A percentile compares a stretch with the other conserved stretches of the same genome.
Evolutionary conservation across 1,140 invertebrate species (phyloP).

Genomic region (Paramacrobiotus metropolitanus): DNA sequence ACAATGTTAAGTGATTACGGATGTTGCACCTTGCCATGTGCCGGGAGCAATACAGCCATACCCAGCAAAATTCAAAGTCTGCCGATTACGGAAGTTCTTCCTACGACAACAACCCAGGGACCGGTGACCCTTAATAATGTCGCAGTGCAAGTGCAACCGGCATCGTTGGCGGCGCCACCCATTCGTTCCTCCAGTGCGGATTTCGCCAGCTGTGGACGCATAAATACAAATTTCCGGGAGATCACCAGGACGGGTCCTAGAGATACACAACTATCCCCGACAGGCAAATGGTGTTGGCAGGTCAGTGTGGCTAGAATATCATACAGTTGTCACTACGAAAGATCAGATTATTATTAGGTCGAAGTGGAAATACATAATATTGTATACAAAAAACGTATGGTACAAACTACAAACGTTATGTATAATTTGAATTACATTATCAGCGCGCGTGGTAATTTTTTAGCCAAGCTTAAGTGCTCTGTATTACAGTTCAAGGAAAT

Average conservation of each 20-base stretch:
- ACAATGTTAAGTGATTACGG: conserved; percentile 2
- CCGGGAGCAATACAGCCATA: not conserved
- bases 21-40: not conserved
- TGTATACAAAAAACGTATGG: no score
- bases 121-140: no score
- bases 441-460: no score
- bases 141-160: not conserved
- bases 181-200: not conserved
- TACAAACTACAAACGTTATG: no score
- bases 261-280: not conserved
- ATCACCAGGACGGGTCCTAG: not conserved
- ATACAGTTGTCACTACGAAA: no score
- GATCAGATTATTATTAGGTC: not conserved
- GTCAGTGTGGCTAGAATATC: no score
- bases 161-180: not conserved
- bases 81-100: not conserved
- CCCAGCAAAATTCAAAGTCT: not conserved
- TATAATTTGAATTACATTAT: no score
- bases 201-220: not conserved
- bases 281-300: conserved; percentile 1
- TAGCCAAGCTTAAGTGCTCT: no score
- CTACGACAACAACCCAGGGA: not conserved
- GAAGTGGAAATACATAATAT: not conserved
- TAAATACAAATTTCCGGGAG: not conserved
- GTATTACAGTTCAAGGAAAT: no score